Evolutionary conservation across 2,888 invertebrate species (phyloP), one percentile per base, ranked within the genome.

Genomic region (Atrina japonica): DNA sequence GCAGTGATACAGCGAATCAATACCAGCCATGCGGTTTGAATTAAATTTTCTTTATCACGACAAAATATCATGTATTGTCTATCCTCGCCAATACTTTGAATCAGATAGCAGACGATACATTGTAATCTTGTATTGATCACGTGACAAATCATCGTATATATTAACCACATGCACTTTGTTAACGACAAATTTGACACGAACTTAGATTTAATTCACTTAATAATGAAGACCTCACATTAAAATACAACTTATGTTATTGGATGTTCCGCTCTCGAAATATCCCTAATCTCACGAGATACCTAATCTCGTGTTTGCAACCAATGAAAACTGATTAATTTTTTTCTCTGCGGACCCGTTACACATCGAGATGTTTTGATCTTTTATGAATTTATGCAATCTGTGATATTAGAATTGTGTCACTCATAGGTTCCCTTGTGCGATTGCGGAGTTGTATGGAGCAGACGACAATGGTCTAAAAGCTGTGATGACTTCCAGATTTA

Each of bases 271-370:
- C 43, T 61, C 49, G 29, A 61, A 63, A 56, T 55, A 69, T 50
- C 35, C 40, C 53, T 47, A 30, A n/a, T 69, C 69, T 69, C 63
- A 63, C 50, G 69, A 69, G 69, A 50, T 47, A 41, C 49, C 14
- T 55, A 40, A 47, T 69, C 49, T 47, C 69, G 63, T 69, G 69
- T 49, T 50, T 56, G 43, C 27, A 55, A 45, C 69, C 56, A 69
- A 63, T 69, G 35, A 63, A 69, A 63, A 55, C 63, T 63, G 61
- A 69, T 69, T 63, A 69, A 63, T 52, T 69, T 29, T 40, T 35
- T 23, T 53, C 49, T 52, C 47, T 64, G 53, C 64, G 61, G 61
- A 23, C 53, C 35, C 18, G 41, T 41, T 21, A 50, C 50, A 35
- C 14, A 35, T 18, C 30, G 47, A n/a, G 11, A 30, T 64, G 50